Percentiles rank a stretch among this genome's conserved stretches.
These are phyloP conservation scores for Parazoanthus swiftii DNA, from an alignment of 92 coral and sea anemone genomes.

Conservation along the genomic window DNA sequence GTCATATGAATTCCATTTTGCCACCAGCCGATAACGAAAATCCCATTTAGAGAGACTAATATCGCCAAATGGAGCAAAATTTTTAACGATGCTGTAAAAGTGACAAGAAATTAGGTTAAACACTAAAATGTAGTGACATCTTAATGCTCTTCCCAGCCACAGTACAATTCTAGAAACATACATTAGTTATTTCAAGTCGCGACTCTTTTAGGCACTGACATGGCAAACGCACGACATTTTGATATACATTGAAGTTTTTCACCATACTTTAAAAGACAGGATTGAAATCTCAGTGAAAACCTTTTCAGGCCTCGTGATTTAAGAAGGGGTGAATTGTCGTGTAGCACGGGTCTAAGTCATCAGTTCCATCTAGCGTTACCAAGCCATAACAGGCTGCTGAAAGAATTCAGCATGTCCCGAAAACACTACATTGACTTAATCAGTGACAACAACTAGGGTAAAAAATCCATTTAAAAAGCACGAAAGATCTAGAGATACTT, in stretches of 20 bases:
- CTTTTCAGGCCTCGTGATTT: not conserved
- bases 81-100: conserved; percentile 11
- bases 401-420: conserved; percentile 23
- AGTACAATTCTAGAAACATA: not conserved
- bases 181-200: conserved; percentile 4
- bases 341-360: not conserved
- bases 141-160: not conserved
- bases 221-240: not conserved
- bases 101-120: not conserved
- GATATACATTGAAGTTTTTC: not conserved
- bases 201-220: not conserved
- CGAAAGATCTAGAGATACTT: conserved; percentile 24
- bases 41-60: not conserved
- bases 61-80: conserved; percentile 11
- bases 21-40: conserved; percentile 26
- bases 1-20: conserved; percentile 31
- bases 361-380: conserved; percentile 21
- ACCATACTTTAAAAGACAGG: not conserved
- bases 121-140: not conserved
- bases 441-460: conserved; percentile 16
- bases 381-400: conserved; percentile 1
- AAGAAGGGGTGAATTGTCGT: not conserved
- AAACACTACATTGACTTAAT: conserved; percentile 3
- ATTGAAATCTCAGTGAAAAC: not conserved
- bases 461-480: conserved; percentile 19